phyloP scores from a whole-genome alignment of 2,888 invertebrate species.

The Drosophila fungiperda region DNA sequence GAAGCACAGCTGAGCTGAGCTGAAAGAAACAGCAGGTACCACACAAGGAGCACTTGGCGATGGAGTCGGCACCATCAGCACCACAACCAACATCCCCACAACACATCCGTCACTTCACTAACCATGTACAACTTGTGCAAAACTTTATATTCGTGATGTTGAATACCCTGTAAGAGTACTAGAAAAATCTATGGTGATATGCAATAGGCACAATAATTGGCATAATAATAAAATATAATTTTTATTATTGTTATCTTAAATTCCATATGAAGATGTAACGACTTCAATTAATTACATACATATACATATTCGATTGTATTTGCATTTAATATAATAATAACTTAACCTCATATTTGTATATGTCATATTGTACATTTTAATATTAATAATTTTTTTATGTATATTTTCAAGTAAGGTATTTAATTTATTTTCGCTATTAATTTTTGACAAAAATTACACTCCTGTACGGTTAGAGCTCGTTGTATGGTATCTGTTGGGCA shows the following conservation, averaged over 20 bases:
- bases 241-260: neutral
- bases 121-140: conserved; percentile 56
- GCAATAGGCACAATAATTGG: neutral
- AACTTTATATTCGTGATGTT: conserved; percentile 51
- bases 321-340: neutral
- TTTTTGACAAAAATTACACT: too few relatives aligned
- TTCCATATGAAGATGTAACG: neutral
- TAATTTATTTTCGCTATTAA: neutral
- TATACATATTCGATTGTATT: neutral
- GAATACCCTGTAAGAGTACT: conserved; percentile 7
- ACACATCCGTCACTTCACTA: conserved; percentile 35
- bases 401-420: neutral
- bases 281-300: neutral
- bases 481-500: neutral
- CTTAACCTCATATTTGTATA: too few relatives aligned
- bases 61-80: conserved; percentile 6
- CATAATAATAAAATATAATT: neutral
- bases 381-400: too few relatives aligned
- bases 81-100: conserved; percentile 34
- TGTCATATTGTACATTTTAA: too few relatives aligned
- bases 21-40: conserved; percentile 28
- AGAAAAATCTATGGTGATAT: neutral
- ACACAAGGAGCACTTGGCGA: neutral
- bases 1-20: conserved; percentile 7
- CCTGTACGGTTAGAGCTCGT: neutral